Percentiles rank a stretch among this genome's conserved stretches.
Evolutionary conservation across 1,140 invertebrate species (phyloP).

Genomic region (Drosophila sucinea): DNA sequence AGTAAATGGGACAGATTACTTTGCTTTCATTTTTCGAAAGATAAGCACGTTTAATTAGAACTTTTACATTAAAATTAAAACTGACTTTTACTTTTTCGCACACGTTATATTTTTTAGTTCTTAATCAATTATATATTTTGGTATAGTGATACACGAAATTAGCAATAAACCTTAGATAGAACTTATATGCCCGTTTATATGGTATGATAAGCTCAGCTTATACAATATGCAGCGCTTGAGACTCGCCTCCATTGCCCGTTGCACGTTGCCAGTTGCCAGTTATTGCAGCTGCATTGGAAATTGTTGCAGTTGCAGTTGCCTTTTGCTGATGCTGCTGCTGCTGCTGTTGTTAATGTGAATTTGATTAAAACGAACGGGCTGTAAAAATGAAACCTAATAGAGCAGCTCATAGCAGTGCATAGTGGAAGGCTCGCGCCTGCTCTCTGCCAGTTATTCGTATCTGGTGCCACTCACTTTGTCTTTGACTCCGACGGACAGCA

Average conservation of each 20-base stretch:
- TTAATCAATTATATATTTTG: too few species aligned
- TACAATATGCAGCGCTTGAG: slow-evolving; percentile 37
- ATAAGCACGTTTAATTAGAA: too few species aligned
- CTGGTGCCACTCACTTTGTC: slow-evolving; percentile 43
- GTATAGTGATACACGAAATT: neutral
- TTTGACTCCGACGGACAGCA: slow-evolving; percentile 2
- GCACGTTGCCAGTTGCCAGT: slow-evolving; percentile 14
- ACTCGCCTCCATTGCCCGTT: slow-evolving; percentile 36
- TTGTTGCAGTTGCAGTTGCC: slow-evolving; percentile 36
- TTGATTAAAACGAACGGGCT: slow-evolving; percentile 64
- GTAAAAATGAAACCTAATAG: slow-evolving; percentile 43
- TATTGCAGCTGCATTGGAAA: slow-evolving; percentile 41
- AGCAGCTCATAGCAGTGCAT: slow-evolving; percentile 19
- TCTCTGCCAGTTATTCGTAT: slow-evolving; percentile 29
- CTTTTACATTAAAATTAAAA: too few species aligned
- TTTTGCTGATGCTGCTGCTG: slow-evolving; percentile 10
- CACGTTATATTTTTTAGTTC: too few species aligned
- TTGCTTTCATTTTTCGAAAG: too few species aligned
- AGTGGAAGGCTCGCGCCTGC: slow-evolving; percentile 34
- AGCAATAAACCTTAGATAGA: neutral
- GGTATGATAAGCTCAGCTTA: slow-evolving; percentile 27
- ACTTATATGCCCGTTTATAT: slow-evolving; percentile 32
- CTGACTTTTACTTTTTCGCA: too few species aligned
- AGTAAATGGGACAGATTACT: too few species aligned
- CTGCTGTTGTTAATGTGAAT: slow-evolving; percentile 55